Evolutionary conservation across 2,113 vertebrate genomes (phyloP), one percentile per base, ranked within the genome.

Genomic region (Myrmophylax atrothorax): DNA sequence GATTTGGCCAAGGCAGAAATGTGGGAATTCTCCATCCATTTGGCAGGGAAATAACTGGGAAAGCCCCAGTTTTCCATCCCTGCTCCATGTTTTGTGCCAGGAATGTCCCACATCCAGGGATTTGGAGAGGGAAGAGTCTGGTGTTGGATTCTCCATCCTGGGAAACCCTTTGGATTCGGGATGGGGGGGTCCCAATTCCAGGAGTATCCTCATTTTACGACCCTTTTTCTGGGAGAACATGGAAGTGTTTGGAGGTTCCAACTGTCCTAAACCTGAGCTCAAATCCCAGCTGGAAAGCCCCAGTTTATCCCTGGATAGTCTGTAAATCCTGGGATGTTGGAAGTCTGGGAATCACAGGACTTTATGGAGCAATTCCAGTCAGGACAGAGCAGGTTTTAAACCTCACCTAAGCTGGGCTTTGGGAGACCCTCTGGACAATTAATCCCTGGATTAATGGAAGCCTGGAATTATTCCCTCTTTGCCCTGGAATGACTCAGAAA

Each of bases 101-200:
- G 55, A 3, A 31, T 0, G 33, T 60, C 33, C 44, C 7, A 2
- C 25, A n/a, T 37, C 22, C 3, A 1, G 13, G 4, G 33, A 4
- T 84, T 73, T 78, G 29, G 28, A n/a, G 16, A 40, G 28, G 38
- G 73, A 60, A 8, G 31, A 19, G 5, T 33, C 55, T 44, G 50
- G 42, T 33, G 24, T 7, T 25, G 56, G 18, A 24, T 62, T 50
- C 38, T 53, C 23, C 35, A 8, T 55, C 9, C 1, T 4, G 44
- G 31, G 38, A 35, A 76, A 10, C 2, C 1, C 25, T 85, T 69
- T 42, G 49, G 49, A 50, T 50, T 55, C 28, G 42, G 74, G 62
- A 5, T 38, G 37, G 55, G 12, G 9, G 28, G 18, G 20, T 31
- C 26, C 12, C 0, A 24, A 58, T 68, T 42, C 46, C 46, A 28